Conservation (phyloP, 2,797 vertebrate genomes). For the Gallirallus australis region DNA sequence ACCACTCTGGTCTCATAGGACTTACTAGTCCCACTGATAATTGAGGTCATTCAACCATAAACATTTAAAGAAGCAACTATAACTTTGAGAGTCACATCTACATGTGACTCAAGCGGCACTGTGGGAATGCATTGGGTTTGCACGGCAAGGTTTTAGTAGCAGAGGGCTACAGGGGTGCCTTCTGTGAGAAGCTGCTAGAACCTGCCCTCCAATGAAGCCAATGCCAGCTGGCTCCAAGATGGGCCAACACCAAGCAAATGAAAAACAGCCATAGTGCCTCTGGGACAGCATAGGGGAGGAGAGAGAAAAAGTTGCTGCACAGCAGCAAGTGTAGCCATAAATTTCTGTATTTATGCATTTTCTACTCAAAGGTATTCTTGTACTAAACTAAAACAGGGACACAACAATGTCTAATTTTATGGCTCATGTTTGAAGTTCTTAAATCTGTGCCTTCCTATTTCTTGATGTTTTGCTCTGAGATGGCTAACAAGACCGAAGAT, state of each 20-base stretch:
- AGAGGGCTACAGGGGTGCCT: not conserved
- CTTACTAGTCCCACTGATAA: not conserved
- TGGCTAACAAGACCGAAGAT: not conserved
- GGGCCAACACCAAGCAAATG: too few species aligned
- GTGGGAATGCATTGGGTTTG: not conserved
- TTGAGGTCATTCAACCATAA: not conserved
- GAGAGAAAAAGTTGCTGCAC: too few species aligned
- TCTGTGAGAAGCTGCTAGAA: too few species aligned
- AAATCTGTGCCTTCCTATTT: not conserved
- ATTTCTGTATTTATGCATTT: not conserved
- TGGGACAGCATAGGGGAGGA: too few species aligned
- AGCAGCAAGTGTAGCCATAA: too few species aligned
- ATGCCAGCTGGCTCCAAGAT: not conserved
- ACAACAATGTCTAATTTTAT: not conserved
- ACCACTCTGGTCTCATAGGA: not conserved
- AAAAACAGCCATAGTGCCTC: too few species aligned
- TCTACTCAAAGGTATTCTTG: not conserved
- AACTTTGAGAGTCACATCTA: not conserved
- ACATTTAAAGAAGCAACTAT: fast-evolving
- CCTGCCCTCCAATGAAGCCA: too few species aligned
- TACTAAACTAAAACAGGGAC: not conserved
- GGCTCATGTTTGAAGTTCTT: not conserved
- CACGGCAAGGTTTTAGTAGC: too few species aligned
- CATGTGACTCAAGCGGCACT: not conserved
- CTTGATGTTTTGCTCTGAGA: not conserved